Conservation (phyloP, 2,888 invertebrate species). For the Plebejus anna region DNA sequence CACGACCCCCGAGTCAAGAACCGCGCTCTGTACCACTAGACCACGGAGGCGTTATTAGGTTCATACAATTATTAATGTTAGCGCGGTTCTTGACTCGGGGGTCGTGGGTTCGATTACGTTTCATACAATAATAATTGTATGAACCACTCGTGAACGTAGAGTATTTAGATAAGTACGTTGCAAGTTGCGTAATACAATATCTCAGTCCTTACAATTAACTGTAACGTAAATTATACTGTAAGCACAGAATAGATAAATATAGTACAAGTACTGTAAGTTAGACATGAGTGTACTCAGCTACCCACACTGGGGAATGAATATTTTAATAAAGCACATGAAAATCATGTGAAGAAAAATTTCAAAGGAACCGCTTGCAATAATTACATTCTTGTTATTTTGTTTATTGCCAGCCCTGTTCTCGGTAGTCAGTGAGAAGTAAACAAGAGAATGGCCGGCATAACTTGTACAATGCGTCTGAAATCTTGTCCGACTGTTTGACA, state of each 20-base stretch:
- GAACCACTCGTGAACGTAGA: no score
- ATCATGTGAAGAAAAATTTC: not conserved
- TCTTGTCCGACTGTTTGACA: constrained; percentile 73
- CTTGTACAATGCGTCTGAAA: constrained; percentile 75
- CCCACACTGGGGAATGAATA: no score
- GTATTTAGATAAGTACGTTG: not conserved
- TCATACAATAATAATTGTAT: no score
- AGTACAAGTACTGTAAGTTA: no score
- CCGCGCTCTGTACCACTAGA: no score
- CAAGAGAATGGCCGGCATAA: constrained; percentile 62
- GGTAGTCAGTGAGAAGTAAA: constrained; percentile 54
- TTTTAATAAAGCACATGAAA: not conserved
- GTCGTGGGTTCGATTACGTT: no score
- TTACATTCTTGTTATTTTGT: not conserved
- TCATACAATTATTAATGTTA: no score
- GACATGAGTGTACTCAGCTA: no score
- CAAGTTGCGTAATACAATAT: not conserved
- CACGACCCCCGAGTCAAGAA: no score
- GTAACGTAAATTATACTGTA: not conserved
- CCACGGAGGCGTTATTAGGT: no score
- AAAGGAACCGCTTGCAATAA: not conserved
- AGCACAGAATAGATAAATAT: no score
- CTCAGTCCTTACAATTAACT: not conserved
- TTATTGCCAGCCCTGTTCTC: constrained; percentile 42
- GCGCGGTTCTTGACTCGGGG: no score